These are phyloP conservation scores for Panulirus ornatus DNA, from an alignment of 1,140 invertebrate genomes.

Conservation along the genomic window DNA sequence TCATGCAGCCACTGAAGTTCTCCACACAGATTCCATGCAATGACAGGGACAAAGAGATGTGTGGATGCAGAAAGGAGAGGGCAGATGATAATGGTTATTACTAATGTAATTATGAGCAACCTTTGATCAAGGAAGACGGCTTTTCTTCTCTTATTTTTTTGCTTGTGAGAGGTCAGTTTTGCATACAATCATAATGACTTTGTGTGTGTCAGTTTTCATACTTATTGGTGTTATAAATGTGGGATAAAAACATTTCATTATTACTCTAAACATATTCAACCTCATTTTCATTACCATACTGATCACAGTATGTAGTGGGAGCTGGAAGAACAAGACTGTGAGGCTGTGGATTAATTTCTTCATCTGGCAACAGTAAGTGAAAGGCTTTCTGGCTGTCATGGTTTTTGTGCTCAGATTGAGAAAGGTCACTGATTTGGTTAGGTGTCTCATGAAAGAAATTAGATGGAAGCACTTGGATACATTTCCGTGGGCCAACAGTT, in stretches of 20 bases:
- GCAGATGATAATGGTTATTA: neutral
- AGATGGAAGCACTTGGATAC: neutral
- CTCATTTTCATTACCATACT: slow-evolving; percentile 57
- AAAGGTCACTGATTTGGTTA: neutral
- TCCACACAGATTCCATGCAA: slow-evolving; percentile 45
- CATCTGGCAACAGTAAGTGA: neutral
- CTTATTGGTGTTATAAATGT: too few species aligned
- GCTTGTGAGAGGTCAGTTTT: too few species aligned
- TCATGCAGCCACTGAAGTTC: slow-evolving; percentile 63
- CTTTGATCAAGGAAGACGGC: too few species aligned
- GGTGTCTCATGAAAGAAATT: neutral
- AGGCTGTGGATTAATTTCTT: neutral
- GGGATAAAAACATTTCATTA: too few species aligned
- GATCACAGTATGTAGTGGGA: slow-evolving; percentile 48
- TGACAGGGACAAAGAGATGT: neutral
- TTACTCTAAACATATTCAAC: slow-evolving; percentile 55
- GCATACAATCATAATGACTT: too few species aligned
- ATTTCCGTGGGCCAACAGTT: neutral
- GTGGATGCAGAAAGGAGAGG: neutral
- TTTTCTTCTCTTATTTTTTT: too few species aligned
- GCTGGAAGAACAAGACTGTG: slow-evolving; percentile 43
- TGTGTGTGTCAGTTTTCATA: too few species aligned
- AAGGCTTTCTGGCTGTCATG: neutral
- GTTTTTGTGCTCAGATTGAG: neutral
- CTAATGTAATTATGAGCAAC: neutral